Percentiles rank a stretch among this genome's conserved stretches.
Conservation (phyloP, 2,888 invertebrate species). For the Erebia epiphron region DNA sequence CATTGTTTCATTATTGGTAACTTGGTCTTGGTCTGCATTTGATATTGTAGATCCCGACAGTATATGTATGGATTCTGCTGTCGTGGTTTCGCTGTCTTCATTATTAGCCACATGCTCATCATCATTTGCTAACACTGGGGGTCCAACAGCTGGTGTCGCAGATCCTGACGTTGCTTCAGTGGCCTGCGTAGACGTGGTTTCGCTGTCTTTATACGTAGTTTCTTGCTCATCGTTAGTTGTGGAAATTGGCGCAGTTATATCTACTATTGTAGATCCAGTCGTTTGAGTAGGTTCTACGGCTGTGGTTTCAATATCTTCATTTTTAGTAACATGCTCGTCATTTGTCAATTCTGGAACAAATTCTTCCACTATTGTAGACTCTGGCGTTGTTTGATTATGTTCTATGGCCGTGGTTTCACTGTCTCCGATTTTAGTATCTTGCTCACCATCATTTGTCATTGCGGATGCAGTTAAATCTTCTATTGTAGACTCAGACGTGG, state of each 20-base stretch:
- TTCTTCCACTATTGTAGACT: not conserved
- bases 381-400: not conserved
- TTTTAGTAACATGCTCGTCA: not conserved
- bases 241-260: conserved; percentile 49
- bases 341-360: not conserved
- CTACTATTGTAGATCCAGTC: conserved; percentile 55
- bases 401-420: conserved; percentile 57
- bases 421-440: conserved; percentile 48
- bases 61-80: not conserved
- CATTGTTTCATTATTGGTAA: not conserved
- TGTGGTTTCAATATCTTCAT: conserved; percentile 64
- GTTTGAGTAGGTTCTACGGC: conserved; percentile 52
- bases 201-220: not conserved
- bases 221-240: conserved; percentile 39
- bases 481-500: not conserved
- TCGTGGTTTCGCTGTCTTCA: not conserved
- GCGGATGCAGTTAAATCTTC: not conserved
- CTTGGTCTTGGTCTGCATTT: conserved; percentile 23
- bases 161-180: not conserved
- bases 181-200: not conserved
- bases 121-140: not conserved
- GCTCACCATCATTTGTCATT: not conserved
- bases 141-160: not conserved
- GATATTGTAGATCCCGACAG: not conserved
- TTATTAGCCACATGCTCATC: not conserved